A percentile compares a stretch with the other conserved stretches of the same genome.
phyloP scores from a whole-genome alignment of 1,140 invertebrate species.

The Habropoda laboriosa region DNA sequence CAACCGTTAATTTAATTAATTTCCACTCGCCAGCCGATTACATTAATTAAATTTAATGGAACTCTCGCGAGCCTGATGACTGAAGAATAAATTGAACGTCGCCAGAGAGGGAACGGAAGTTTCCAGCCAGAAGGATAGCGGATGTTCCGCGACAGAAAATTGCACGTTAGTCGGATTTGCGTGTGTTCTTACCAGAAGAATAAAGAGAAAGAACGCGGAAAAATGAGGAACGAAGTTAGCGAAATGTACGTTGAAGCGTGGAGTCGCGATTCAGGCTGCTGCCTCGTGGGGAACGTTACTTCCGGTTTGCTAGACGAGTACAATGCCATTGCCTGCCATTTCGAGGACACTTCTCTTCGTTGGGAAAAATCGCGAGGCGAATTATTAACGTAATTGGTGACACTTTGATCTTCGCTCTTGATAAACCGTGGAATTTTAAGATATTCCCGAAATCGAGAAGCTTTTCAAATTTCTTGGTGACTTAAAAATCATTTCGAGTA shows the following conservation, averaged over 20 bases:
- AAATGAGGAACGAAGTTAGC: background rate
- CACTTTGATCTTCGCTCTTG: no score
- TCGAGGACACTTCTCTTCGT: no score
- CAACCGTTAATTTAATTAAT: constrained; percentile 39
- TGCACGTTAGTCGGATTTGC: background rate
- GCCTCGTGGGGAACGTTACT: background rate
- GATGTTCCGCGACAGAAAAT: background rate
- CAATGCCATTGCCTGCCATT: no score
- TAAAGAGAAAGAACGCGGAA: background rate
- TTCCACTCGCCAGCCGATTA: constrained; percentile 3
- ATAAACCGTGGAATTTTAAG: no score
- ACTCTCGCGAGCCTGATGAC: background rate
- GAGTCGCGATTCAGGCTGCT: background rate
- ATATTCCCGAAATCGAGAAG: no score
- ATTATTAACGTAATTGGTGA: no score
- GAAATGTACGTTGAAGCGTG: background rate
- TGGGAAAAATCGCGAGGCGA: no score
- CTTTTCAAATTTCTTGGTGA: no score
- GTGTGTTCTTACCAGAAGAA: background rate
- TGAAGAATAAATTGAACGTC: background rate
- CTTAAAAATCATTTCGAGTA: no score
- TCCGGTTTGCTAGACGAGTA: background rate
- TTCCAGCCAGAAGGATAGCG: background rate
- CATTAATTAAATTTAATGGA: constrained; percentile 24
- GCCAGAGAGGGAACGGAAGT: background rate